phyloP scores from a whole-genome alignment of 2,888 invertebrate genomes.

The Lasioglossum oenotherae region DNA sequence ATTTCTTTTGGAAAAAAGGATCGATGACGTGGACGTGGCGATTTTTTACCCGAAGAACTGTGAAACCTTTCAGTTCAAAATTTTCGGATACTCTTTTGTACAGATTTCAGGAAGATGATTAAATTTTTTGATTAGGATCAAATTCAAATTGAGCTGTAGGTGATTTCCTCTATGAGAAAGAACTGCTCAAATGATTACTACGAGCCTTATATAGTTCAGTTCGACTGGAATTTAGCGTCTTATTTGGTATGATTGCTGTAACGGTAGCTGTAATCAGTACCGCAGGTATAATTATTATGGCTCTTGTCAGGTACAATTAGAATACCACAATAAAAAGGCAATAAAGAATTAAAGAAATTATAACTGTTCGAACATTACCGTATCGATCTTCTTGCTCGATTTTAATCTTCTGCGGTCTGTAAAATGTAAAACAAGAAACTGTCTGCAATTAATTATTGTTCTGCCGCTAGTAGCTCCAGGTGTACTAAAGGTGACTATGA shows the following conservation, averaged over 20 bases:
- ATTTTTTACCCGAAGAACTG: background rate
- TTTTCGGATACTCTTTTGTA: background rate
- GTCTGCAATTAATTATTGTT: background rate
- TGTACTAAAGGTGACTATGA: too few species aligned
- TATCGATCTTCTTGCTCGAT: background rate
- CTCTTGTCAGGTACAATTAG: background rate
- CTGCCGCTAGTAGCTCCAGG: too few species aligned
- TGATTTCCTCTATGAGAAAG: background rate
- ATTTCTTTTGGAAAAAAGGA: background rate
- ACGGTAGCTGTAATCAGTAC: background rate
- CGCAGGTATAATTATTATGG: background rate
- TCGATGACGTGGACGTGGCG: background rate
- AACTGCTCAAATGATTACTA: background rate
- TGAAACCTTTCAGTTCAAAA: background rate
- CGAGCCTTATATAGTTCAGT: background rate
- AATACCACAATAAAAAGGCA: background rate
- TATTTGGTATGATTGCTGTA: background rate
- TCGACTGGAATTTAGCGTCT: background rate
- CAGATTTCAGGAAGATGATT: background rate
- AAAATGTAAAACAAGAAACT: background rate
- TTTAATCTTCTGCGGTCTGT: background rate
- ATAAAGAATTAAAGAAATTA: background rate
- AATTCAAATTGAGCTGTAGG: background rate
- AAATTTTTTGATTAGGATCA: background rate
- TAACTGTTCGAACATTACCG: background rate